Base-by-base conservation (phyloP, 2,888 invertebrate genomes). In the Entomobrya multifasciata region DNA sequence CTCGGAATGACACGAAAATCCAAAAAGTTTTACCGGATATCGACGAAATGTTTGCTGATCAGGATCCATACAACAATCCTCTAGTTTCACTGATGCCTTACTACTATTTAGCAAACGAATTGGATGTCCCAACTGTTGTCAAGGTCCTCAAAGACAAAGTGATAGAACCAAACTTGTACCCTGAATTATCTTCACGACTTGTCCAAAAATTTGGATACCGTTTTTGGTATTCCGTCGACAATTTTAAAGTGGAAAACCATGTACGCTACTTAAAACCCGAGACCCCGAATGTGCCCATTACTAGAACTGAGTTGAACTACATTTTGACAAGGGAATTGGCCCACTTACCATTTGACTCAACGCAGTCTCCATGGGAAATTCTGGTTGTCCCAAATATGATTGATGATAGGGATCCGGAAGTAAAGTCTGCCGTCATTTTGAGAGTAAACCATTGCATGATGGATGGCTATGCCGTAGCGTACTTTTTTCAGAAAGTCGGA, bases 201-300 rank as follows among this genome's bases (percentile, higher is more conserved):
- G 60, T 77, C 13, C 0, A n/a, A 13, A 92, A 92, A 72, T 93
- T 92, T 49, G 94, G 94, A 1, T 94, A 94, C 90, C 93, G 93
- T 89, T 94, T 93, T 91, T 94, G 94, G 94, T 92, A 93, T 86
- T 93, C 92, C 89, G 92, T 92, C 52, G 91, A 92, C 44, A 90
- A 91, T 6, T 89, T 93, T 3, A 92, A 93, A 87, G 91, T 94
- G 20, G 91, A 93, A 57, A 92, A 94, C 86, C 93, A 93, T 82
- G 93, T 94, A 0, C 92, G 93, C 88, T 92, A 93, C 89, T 89
- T 94, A 78, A 52, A 91, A 92, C 11, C 91, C 90, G n/a, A 89
- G 89, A 3, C 70, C 86, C 8, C 88, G 80, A 44, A 79, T 6
- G 41, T 15, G 20, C 15, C 72, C 3, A 15, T 79, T 1, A 79